A percentile compares a stretch with the other conserved stretches of the same genome.
phyloP scores from a whole-genome alignment of 2,888 invertebrate genomes.

The Osedax frankpressi region DNA sequence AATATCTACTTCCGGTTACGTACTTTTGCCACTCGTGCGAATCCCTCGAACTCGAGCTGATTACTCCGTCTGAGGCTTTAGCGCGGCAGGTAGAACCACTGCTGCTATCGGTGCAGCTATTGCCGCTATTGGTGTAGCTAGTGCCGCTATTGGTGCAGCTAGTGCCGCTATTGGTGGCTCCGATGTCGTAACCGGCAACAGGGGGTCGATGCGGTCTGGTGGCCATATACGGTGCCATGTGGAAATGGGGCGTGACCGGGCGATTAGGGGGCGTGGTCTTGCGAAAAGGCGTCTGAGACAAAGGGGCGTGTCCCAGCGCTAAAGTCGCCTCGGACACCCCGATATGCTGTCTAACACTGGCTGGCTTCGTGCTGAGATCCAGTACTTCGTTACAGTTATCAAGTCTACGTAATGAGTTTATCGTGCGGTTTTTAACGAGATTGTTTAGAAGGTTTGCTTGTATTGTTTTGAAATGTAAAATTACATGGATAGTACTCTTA shows the following conservation, averaged over 20 bases:
- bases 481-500: too few species aligned
- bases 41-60: background rate
- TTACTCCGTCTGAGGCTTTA: background rate
- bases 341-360: background rate
- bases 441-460: too few species aligned
- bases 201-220: background rate
- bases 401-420: too few species aligned
- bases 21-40: background rate
- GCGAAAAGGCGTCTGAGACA: background rate
- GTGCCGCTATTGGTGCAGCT: too few species aligned
- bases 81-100: background rate
- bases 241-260: background rate
- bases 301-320: background rate
- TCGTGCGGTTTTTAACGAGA: too few species aligned
- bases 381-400: background rate
- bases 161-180: too few species aligned
- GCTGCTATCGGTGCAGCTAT: too few species aligned
- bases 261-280: too few species aligned
- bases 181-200: too few species aligned
- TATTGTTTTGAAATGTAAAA: too few species aligned
- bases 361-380: background rate
- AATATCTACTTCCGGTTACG: background rate
- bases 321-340: background rate
- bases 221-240: background rate
- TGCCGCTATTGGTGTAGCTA: too few species aligned